Conservation (phyloP, 1,140 invertebrate species). For the Meloidogyne floridensis region DNA sequence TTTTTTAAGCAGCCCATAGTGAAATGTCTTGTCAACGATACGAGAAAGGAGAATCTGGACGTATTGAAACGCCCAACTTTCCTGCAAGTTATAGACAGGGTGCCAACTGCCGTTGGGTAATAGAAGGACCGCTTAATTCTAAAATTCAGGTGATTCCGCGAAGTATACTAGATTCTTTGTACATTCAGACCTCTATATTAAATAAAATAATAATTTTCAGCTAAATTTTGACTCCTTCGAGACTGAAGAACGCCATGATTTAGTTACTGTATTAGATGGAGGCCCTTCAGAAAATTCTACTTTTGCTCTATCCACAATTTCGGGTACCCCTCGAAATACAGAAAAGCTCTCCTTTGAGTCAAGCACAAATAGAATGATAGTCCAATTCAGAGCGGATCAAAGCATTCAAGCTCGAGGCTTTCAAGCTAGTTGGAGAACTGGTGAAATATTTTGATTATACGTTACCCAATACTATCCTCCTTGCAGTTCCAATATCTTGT, state of each 20-base stretch:
- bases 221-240: slow-evolving; percentile 86
- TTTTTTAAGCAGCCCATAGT: slow-evolving; percentile 46
- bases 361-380: slow-evolving; percentile 94
- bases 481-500: slow-evolving; percentile 47
- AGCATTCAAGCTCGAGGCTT: slow-evolving; percentile 91
- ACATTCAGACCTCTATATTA: not conserved
- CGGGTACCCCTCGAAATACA: slow-evolving; percentile 80
- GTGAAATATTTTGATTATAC: slow-evolving; percentile 56
- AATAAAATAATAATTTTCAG: too few species aligned
- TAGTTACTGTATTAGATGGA: slow-evolving; percentile 89
- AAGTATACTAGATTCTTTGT: too few species aligned
- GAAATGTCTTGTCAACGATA: slow-evolving; percentile 80
- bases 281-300: slow-evolving; percentile 90
- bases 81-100: slow-evolving; percentile 86
- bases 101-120: slow-evolving; percentile 91
- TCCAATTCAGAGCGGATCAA: slow-evolving; percentile 90
- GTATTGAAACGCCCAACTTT: slow-evolving; percentile 89
- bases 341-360: slow-evolving; percentile 82
- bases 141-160: slow-evolving; percentile 72
- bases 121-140: slow-evolving; percentile 91
- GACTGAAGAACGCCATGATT: slow-evolving; percentile 92
- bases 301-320: slow-evolving; percentile 84
- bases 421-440: slow-evolving; percentile 69
- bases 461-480: not conserved
- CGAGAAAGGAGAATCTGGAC: slow-evolving; percentile 80